Percentiles rank a stretch among this genome's conserved stretches.
These are phyloP conservation scores for Calephelis virginiensis DNA, from an alignment of 1,140 invertebrate species.

Conservation along the genomic window DNA sequence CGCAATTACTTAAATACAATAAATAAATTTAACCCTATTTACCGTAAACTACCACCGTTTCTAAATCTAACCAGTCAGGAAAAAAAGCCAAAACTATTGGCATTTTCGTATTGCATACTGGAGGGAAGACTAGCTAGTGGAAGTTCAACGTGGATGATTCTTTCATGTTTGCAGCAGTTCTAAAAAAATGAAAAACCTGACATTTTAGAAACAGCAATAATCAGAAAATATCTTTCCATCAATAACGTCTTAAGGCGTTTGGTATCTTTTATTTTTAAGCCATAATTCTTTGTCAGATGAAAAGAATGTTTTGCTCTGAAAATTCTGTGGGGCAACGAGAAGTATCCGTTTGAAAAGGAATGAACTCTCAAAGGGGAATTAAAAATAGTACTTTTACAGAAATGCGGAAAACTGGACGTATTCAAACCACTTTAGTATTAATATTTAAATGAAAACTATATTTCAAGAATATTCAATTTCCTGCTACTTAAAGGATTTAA, in stretches of 20 bases:
- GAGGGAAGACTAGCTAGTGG: too few species aligned
- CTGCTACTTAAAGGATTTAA: background rate
- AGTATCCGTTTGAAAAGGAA: constrained; percentile 6
- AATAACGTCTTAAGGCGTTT: background rate
- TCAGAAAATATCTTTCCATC: background rate
- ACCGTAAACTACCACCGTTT: too few species aligned
- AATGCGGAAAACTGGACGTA: background rate
- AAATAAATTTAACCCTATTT: too few species aligned
- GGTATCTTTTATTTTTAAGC: constrained; percentile 4
- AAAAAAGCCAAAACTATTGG: too few species aligned
- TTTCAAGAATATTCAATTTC: constrained; percentile 4
- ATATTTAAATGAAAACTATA: constrained; percentile 2
- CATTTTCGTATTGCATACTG: too few species aligned
- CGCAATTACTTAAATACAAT: too few species aligned
- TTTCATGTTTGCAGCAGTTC: too few species aligned
- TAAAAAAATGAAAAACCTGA: too few species aligned
- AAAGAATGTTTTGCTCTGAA: background rate
- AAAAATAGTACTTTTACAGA: constrained; percentile 7
- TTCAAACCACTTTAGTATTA: background rate
- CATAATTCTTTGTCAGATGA: constrained; percentile 3
- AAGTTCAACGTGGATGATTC: too few species aligned
- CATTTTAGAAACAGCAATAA: too few species aligned
- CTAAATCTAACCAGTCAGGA: too few species aligned
- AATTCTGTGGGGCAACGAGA: constrained; percentile 1
- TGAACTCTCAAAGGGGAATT: constrained; percentile 14